These are phyloP conservation scores for Engystomops pustulosus DNA, from an alignment of 2,113 vertebrate genomes.

Conservation along the genomic window DNA sequence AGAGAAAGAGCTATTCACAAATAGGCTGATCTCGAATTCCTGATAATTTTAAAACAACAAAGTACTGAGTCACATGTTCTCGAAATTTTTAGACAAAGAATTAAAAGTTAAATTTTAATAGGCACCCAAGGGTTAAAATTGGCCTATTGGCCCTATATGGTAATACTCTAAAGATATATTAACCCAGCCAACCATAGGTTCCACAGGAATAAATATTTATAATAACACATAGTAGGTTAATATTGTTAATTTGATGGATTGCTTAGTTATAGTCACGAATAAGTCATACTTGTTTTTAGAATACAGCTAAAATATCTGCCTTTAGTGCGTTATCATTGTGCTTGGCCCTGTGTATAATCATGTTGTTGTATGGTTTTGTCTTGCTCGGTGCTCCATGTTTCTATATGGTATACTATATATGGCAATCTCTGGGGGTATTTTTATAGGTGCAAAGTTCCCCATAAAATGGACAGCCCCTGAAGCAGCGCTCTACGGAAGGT, in stretches of 20 bases:
- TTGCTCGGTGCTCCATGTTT: neutral
- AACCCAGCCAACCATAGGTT: too few species aligned
- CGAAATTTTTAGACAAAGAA: too few species aligned
- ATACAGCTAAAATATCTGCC: neutral
- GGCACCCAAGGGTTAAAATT: too few species aligned
- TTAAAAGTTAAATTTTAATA: too few species aligned
- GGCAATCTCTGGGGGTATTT: conserved; percentile 42
- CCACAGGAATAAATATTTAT: too few species aligned
- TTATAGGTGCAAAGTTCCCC: conserved; percentile 93
- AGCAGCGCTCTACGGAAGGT: conserved; percentile 92
- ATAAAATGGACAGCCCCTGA: conserved; percentile 98
- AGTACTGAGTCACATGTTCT: too few species aligned
- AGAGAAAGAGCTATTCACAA: too few species aligned
- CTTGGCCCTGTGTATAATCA: neutral
- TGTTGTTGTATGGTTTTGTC: neutral
- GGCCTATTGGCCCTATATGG: too few species aligned
- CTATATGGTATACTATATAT: neutral
- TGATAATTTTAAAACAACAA: too few species aligned
- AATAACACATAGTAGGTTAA: too few species aligned
- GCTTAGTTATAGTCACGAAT: neutral
- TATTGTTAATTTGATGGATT: neutral
- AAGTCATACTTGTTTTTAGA: neutral
- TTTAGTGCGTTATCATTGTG: neutral
- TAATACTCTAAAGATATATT: too few species aligned
- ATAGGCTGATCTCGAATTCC: too few species aligned